Evolutionary conservation across 92 coral and sea anemone genomes (phyloP).

Genomic region (Epizoanthus fatuus): DNA sequence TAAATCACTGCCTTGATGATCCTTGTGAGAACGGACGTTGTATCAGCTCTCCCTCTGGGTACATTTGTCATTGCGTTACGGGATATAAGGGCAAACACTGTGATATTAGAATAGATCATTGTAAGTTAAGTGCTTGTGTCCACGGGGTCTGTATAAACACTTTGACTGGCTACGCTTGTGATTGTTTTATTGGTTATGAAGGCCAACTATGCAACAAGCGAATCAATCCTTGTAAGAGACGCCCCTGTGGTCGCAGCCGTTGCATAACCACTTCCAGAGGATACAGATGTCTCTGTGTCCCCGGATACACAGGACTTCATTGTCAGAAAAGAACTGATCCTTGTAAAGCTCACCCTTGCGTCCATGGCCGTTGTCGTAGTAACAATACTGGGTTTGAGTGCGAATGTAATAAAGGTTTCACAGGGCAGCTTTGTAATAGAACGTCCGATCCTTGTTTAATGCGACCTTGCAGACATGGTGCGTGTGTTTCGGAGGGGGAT

Average conservation of each 20-base stretch:
- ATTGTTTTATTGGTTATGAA: conserved; percentile 55
- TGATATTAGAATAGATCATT: conserved; percentile 43
- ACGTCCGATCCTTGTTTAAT: conserved; percentile 47
- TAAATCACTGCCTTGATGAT: conserved; percentile 59
- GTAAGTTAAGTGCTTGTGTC: conserved; percentile 76
- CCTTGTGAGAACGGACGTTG: conserved; percentile 77
- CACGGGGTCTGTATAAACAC: conserved; percentile 78
- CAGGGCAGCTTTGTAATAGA: conserved; percentile 66
- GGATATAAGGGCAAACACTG: conserved; percentile 72
- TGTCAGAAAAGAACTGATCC: conserved; percentile 53
- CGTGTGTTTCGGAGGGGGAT: conserved; percentile 48
- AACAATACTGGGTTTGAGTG: conserved; percentile 58
- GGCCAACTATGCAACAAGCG: conserved; percentile 51
- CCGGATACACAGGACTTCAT: conserved; percentile 64
- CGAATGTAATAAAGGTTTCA: conserved; percentile 67
- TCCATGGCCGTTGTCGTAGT: conserved; percentile 68
- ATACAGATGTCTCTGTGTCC: conserved; percentile 58
- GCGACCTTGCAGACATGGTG: conserved; percentile 78
- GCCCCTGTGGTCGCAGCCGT: conserved; percentile 57
- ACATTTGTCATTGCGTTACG: conserved; percentile 54
- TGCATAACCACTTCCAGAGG: conserved; percentile 53
- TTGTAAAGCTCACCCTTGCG: conserved; percentile 46
- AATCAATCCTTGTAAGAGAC: conserved; percentile 41
- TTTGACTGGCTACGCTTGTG: conserved; percentile 29
- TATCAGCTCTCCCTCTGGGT: conserved; percentile 44